phyloP scores from a whole-genome alignment of 1,140 invertebrate species.

The Anastatus disparis region DNA sequence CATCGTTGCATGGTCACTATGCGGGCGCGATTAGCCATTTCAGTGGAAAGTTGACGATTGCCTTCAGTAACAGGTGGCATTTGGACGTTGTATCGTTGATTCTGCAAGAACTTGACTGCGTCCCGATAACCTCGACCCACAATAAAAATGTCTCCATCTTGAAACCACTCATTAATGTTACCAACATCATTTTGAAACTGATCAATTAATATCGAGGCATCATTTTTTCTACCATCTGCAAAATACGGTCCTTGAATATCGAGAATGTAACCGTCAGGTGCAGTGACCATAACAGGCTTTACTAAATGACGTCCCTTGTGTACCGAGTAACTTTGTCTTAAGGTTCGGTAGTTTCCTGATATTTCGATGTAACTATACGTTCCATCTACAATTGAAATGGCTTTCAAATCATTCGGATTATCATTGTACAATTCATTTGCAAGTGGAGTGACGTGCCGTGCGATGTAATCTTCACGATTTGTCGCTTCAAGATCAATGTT shows the following conservation, averaged over 20 bases:
- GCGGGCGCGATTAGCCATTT: slow-evolving; percentile 23
- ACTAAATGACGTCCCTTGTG: slow-evolving; percentile 39
- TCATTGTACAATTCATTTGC: slow-evolving; percentile 30
- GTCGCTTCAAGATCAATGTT: too few relatives aligned
- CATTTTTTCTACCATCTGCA: slow-evolving; percentile 33
- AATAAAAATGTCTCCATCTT: slow-evolving; percentile 26
- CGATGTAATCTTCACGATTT: slow-evolving; percentile 18
- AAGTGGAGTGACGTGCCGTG: slow-evolving; percentile 18
- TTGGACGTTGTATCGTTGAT: not conserved
- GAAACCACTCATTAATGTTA: slow-evolving; percentile 30
- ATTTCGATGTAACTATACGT: slow-evolving; percentile 34
- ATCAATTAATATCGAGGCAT: slow-evolving; percentile 30
- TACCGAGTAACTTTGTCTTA: slow-evolving; percentile 23
- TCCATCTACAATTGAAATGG: slow-evolving; percentile 20
- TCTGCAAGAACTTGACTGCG: not conserved
- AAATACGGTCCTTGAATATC: slow-evolving; percentile 40
- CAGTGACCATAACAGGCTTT: slow-evolving; percentile 30
- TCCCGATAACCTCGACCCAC: slow-evolving; percentile 35
- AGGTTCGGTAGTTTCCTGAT: slow-evolving; percentile 18
- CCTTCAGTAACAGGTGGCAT: slow-evolving; percentile 28
- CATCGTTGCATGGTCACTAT: slow-evolving; percentile 28
- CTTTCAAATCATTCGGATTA: slow-evolving; percentile 12
- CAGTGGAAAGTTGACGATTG: slow-evolving; percentile 21
- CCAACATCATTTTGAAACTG: slow-evolving; percentile 20
- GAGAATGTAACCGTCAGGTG: slow-evolving; percentile 33